Conservation (phyloP, 2,888 invertebrate species). For the Torymus aiolomorphi region DNA sequence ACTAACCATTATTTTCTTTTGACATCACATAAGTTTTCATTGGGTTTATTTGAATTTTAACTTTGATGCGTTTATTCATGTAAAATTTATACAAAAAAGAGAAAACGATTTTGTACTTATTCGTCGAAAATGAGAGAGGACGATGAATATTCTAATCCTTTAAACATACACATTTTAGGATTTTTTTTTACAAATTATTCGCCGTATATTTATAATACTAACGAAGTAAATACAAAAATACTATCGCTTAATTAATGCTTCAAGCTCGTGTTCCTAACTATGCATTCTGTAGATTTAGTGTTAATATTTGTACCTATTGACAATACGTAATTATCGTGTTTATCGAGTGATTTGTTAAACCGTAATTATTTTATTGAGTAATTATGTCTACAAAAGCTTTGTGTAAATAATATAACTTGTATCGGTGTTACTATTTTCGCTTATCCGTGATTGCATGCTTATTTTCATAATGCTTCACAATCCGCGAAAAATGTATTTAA, state of each 20-base stretch:
- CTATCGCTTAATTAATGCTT: conserved; percentile 48
- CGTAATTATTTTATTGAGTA: neutral
- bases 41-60: conserved; percentile 48
- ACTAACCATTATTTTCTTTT: conserved; percentile 36
- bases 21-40: conserved; percentile 21
- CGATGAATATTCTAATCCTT: neutral
- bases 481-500: conserved; percentile 8
- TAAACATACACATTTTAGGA: neutral
- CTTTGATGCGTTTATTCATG: conserved; percentile 49
- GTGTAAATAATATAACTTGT: conserved; percentile 16
- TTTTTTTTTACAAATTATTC: conserved; percentile 6
- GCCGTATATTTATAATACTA: neutral
- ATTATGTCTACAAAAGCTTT: conserved; percentile 11
- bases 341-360: neutral
- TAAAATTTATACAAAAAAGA: conserved; percentile 48
- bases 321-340: too few relatives aligned
- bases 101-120: conserved; percentile 40
- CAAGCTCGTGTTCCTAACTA: conserved; percentile 31
- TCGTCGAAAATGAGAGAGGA: conserved; percentile 36
- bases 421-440: conserved; percentile 20
- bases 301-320: conserved; percentile 16
- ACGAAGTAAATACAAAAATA: neutral
- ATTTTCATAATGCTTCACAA: conserved; percentile 18
- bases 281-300: conserved; percentile 22
- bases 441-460: conserved; percentile 40